phyloP scores from a whole-genome alignment of 64 coral and sea anemone species.

The Montipora foliosa region DNA sequence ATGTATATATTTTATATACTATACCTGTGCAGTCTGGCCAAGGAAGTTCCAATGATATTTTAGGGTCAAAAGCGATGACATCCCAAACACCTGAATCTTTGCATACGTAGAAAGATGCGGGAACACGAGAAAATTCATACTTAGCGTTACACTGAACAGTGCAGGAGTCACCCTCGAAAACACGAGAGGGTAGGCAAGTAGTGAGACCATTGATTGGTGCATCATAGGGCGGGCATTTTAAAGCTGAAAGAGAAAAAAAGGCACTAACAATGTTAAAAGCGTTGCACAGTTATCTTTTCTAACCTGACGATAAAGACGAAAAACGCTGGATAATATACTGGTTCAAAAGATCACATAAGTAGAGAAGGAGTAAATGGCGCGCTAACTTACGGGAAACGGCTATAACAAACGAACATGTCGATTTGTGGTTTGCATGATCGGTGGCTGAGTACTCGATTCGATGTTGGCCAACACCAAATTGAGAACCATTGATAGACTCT shows the following conservation, averaged over 20 bases:
- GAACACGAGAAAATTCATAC: conserved; percentile 83
- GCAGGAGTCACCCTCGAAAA: conserved; percentile 53
- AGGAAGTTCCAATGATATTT: conserved; percentile 38
- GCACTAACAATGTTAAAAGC: background rate
- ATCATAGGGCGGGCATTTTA: conserved; percentile 74
- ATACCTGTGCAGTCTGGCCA: conserved; percentile 90
- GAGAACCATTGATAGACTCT: conserved; percentile 75
- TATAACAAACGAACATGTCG: conserved; percentile 76
- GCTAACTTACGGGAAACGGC: conserved; percentile 75
- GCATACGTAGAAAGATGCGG: conserved; percentile 86
- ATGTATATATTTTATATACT: background rate
- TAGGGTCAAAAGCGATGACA: background rate
- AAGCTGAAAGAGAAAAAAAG: conserved; percentile 45
- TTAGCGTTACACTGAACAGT: conserved; percentile 52
- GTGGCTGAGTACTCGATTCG: conserved; percentile 78
- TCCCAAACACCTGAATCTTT: conserved; percentile 51
- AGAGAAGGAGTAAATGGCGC: background rate
- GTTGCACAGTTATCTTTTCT: no score
- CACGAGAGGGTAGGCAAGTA: background rate
- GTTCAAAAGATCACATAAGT: no score
- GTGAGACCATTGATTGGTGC: conserved; percentile 85
- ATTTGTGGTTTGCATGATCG: conserved; percentile 41
- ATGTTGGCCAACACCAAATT: conserved; percentile 50
- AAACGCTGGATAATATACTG: no score
- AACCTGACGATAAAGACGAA: no score